Conservation (phyloP, 2,797 vertebrate species). For the Hydrophis major region DNA sequence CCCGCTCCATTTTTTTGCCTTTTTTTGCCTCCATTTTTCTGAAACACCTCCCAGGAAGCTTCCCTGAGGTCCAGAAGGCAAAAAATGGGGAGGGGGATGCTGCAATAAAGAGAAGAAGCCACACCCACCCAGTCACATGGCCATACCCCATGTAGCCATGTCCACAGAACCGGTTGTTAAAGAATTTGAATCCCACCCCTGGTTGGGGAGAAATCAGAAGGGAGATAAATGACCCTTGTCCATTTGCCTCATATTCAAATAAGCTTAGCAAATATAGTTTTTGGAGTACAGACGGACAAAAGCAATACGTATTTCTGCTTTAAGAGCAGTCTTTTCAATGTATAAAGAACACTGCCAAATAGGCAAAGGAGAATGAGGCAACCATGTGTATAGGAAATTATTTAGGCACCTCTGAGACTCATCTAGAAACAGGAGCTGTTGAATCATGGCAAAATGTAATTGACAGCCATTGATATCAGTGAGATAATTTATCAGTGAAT, state of each 20-base stretch:
- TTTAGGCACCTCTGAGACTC: neutral
- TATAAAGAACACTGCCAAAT: neutral
- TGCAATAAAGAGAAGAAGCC: too few species aligned
- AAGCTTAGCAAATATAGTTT: neutral
- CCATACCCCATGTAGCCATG: too few species aligned
- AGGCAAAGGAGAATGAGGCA: neutral
- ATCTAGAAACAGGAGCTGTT: neutral
- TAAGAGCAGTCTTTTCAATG: neutral
- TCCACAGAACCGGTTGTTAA: too few species aligned
- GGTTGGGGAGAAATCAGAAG: neutral
- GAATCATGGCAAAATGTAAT: slow-evolving; percentile 15
- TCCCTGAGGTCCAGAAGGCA: too few species aligned
- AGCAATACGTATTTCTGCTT: neutral
- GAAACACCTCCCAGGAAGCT: too few species aligned
- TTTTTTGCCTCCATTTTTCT: too few species aligned
- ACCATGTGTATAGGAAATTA: neutral
- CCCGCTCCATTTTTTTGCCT: too few species aligned
- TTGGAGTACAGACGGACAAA: too few species aligned
- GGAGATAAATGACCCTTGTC: neutral
- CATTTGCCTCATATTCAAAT: neutral
- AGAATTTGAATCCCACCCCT: too few species aligned
- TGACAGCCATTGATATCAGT: neutral
- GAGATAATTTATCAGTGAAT: neutral
- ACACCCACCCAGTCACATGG: too few species aligned
- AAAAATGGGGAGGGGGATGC: too few species aligned